phyloP scores from a whole-genome alignment of 2,888 invertebrate species.

The Eristalis intricaria region DNA sequence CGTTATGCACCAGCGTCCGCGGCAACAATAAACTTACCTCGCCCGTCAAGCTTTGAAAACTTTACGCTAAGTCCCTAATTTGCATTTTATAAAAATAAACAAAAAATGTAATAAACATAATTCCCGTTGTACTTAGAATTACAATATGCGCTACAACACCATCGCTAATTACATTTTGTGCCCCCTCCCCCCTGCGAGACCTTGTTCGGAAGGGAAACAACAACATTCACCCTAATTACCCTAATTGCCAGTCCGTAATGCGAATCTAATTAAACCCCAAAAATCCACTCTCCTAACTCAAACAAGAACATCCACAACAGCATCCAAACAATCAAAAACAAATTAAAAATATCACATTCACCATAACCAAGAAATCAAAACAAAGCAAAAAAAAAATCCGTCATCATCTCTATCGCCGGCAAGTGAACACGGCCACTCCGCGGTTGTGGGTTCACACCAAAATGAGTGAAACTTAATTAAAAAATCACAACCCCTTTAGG shows the following conservation, averaged over 20 bases:
- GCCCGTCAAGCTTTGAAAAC: background rate
- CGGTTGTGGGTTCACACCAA: constrained; percentile 17
- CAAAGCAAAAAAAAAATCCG: background rate
- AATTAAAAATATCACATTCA: constrained; percentile 47
- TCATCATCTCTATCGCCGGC: constrained; percentile 5
- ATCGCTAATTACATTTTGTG: constrained; percentile 43
- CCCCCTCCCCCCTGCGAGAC: constrained; percentile 7
- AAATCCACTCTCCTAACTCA: background rate
- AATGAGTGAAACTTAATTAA: constrained; percentile 62
- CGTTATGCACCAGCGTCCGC: background rate
- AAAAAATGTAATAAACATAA: background rate
- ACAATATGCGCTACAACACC: background rate
- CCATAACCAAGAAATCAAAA: background rate
- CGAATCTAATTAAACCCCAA: constrained; percentile 52
- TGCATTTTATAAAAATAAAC: background rate
- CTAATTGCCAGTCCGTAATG: constrained; percentile 47
- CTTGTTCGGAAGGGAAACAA: constrained; percentile 5
- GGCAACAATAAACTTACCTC: background rate
- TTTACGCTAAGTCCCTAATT: background rate
- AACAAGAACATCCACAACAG: background rate
- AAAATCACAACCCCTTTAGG: constrained; percentile 51
- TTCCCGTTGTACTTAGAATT: background rate
- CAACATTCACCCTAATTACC: constrained; percentile 39
- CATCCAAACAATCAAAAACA: constrained; percentile 47
- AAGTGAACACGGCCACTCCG: background rate